Evolutionary conservation across 2,797 vertebrate genomes (phyloP).

Genomic region (Jordanella pulchra): DNA sequence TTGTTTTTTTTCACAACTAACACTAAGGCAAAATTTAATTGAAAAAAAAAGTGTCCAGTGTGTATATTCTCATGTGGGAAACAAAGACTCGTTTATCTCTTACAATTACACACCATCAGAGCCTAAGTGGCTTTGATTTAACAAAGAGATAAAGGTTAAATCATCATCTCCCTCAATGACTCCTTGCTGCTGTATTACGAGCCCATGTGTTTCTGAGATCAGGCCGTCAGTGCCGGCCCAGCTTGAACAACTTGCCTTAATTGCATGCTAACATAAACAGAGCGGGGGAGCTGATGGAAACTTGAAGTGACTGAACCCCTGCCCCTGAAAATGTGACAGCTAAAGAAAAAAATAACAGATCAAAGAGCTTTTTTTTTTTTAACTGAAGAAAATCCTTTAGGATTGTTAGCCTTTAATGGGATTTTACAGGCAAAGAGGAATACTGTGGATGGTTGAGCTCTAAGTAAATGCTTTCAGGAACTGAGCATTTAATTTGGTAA

Average conservation of each 20-base stretch:
- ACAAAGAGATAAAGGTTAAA: conserved; percentile 56
- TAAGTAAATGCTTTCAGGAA: not conserved
- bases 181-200: conserved; percentile 46
- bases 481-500: not conserved
- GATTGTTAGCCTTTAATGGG: conserved; percentile 14
- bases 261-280: conserved; percentile 63
- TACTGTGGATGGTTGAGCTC: not conserved
- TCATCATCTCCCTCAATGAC: conserved; percentile 50
- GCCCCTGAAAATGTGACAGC: conserved; percentile 30
- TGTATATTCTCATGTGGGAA: conserved; percentile 6
- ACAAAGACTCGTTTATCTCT: conserved; percentile 12
- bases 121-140: conserved; percentile 28
- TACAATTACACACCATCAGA: not conserved
- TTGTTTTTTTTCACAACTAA: not conserved
- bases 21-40: not conserved
- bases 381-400: not conserved
- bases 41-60: conserved; percentile 1
- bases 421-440: conserved; percentile 16
- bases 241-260: conserved; percentile 52
- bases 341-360: conserved; percentile 6
- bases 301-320: conserved; percentile 44
- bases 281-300: conserved; percentile 54
- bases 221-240: conserved; percentile 41
- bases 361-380: conserved; percentile 27
- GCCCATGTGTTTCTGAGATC: conserved; percentile 43